phyloP scores from a whole-genome alignment of 2,797 vertebrate species.

The Buceros bicornis region DNA sequence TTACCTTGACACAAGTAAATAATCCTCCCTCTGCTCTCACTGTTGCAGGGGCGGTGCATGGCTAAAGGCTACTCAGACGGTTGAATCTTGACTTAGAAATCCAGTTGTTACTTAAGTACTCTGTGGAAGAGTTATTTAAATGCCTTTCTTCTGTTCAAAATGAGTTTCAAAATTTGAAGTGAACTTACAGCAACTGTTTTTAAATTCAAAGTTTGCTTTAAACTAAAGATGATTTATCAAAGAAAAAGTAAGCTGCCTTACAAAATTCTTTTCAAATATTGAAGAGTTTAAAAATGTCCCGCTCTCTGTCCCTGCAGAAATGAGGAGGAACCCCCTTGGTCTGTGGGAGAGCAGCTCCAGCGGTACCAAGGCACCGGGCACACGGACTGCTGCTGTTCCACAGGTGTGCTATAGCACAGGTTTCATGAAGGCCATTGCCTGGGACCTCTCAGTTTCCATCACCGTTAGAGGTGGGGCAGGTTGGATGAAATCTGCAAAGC shows the following conservation, averaged over 20 bases:
- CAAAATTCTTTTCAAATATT: background rate
- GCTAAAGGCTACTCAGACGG: background rate
- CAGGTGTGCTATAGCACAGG: background rate
- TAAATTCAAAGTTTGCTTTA: background rate
- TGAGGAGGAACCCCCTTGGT: background rate
- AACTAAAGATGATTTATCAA: background rate
- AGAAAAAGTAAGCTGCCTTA: background rate
- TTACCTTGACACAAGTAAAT: background rate
- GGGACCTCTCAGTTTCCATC: background rate
- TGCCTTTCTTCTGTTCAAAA: background rate
- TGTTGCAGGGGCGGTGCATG: rapidly evolving
- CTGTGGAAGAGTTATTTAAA: background rate
- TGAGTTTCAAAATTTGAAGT: background rate
- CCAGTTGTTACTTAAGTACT: background rate
- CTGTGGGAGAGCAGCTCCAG: background rate
- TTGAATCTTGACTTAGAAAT: background rate
- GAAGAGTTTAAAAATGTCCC: background rate
- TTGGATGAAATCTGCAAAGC: background rate
- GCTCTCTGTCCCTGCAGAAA: background rate
- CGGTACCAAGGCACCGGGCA: background rate
- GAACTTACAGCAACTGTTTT: background rate
- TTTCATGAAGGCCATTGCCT: background rate
- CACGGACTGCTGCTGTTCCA: background rate
- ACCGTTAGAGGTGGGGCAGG: background rate
- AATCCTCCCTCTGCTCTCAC: background rate